These are phyloP conservation scores for Emys orbicularis DNA, from an alignment of 2,797 vertebrate genomes.

Conservation along the genomic window DNA sequence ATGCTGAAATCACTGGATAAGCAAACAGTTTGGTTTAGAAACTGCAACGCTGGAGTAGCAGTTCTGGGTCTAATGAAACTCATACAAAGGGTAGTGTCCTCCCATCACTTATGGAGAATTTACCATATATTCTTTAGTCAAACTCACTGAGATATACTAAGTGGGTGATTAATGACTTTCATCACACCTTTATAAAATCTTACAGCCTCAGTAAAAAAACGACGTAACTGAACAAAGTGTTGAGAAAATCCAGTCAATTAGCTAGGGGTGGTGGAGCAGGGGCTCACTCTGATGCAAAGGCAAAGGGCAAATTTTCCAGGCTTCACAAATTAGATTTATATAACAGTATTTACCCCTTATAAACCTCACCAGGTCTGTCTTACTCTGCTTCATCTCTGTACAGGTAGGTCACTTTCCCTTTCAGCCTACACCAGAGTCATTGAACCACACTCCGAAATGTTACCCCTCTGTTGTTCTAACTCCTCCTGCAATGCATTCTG, in stretches of 20 bases:
- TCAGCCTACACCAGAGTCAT: background rate
- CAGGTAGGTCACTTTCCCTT: background rate
- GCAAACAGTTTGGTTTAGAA: background rate
- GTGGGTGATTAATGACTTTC: background rate
- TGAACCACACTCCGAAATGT: background rate
- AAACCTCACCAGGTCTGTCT: background rate
- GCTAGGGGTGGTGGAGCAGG: background rate
- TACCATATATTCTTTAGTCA: background rate
- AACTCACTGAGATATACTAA: background rate
- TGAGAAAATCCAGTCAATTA: background rate
- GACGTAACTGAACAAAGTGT: background rate
- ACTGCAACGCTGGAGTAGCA: background rate
- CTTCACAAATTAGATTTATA: background rate
- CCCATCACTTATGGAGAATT: background rate
- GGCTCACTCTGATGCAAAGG: background rate
- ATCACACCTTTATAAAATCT: background rate
- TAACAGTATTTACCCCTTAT: background rate
- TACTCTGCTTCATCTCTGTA: background rate
- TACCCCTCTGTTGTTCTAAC: background rate
- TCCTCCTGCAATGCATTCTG: background rate
- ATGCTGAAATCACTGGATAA: background rate
- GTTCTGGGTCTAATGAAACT: background rate
- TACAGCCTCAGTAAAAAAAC: background rate
- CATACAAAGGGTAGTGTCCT: background rate
- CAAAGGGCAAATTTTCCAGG: background rate